Conservation (phyloP, 2,888 invertebrate species). For the Drosophila peninsularis region DNA sequence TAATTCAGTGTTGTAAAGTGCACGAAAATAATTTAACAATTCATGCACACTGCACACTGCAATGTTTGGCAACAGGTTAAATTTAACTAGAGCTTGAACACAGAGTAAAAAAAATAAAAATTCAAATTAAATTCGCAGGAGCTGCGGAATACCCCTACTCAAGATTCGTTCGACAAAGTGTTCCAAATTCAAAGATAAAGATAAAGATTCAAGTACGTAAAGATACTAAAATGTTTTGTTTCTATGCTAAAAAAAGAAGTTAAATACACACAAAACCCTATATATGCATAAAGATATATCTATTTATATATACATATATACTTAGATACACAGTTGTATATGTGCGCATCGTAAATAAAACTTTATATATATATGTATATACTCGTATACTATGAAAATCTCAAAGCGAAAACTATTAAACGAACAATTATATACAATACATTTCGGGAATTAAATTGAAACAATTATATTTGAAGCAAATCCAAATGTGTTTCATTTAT, state of each 20-base stretch:
- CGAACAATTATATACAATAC: slow-evolving; percentile 51
- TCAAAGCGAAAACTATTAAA: slow-evolving; percentile 41
- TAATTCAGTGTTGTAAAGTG: not conserved
- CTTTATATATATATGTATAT: slow-evolving; percentile 32
- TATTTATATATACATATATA: not conserved
- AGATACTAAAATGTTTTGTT: not conserved
- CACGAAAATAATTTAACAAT: not conserved
- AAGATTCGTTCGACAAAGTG: slow-evolving; percentile 4
- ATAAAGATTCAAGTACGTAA: not conserved
- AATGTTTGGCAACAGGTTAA: not conserved
- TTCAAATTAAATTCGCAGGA: not conserved
- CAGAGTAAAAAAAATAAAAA: not conserved
- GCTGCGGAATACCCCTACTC: slow-evolving; percentile 1
- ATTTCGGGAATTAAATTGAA: slow-evolving; percentile 49
- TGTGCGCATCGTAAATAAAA: slow-evolving; percentile 12
- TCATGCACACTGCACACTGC: not conserved
- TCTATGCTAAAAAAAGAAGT: not conserved
- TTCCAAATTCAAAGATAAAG: not conserved
- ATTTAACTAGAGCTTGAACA: not conserved
- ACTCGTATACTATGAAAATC: slow-evolving; percentile 41
- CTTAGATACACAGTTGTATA: slow-evolving; percentile 6
- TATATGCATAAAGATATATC: not conserved
- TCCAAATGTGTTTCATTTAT: not conserved
- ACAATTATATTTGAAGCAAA: slow-evolving; percentile 47
- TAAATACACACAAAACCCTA: slow-evolving; percentile 26